Conservation (phyloP, 2,888 invertebrate species). For the Heliconius aoede region DNA sequence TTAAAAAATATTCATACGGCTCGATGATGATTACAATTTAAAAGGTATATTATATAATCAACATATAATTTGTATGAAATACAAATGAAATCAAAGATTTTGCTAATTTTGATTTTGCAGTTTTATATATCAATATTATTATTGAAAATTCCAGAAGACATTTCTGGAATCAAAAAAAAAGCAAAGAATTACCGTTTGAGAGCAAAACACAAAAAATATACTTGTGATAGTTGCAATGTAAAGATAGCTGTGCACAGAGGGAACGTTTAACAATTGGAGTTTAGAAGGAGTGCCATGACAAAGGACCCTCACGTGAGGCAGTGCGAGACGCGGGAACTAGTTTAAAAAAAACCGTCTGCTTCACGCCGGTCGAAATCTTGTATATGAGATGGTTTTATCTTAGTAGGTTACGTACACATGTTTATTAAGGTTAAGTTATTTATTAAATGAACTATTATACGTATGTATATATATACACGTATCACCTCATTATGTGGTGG, state of each 20-base stretch:
- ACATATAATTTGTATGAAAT: not conserved
- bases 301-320: conserved; percentile 68
- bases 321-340: conserved; percentile 47
- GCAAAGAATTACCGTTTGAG: conserved; percentile 29
- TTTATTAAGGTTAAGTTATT: conserved; percentile 45
- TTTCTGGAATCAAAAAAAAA: not conserved
- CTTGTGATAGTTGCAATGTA: conserved; percentile 35
- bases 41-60: not conserved
- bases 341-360: conserved; percentile 46
- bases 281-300: conserved; percentile 63
- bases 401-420: conserved; percentile 43
- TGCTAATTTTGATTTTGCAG: not conserved
- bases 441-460: conserved; percentile 21
- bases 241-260: conserved; percentile 44
- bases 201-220: conserved; percentile 30
- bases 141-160: not conserved
- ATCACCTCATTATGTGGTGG: not conserved
- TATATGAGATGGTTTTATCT: conserved; percentile 42
- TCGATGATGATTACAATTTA: not conserved
- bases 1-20: not conserved
- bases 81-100: not conserved
- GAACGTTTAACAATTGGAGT: conserved; percentile 66
- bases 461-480: too few species aligned
- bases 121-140: not conserved
- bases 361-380: conserved; percentile 41